Evolutionary conservation across 2,797 vertebrate genomes (phyloP).

Genomic region (Acrossocheilus wenchowensis): DNA sequence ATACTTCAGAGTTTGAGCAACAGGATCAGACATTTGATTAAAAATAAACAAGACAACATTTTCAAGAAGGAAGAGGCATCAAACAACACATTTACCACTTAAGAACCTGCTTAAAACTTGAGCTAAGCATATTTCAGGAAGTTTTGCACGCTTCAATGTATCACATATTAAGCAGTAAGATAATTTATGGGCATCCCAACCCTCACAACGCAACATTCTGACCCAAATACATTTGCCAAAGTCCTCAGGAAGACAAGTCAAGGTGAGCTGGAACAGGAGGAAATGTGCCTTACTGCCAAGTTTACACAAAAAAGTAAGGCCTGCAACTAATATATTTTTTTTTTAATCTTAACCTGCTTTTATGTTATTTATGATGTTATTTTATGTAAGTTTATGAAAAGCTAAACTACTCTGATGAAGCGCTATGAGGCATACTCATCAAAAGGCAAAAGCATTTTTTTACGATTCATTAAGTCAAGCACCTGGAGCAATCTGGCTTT

Average conservation of each 20-base stretch:
- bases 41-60: not conserved
- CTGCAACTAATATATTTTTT: not conserved
- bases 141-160: not conserved
- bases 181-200: not conserved
- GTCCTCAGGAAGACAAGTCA: constrained; percentile 40
- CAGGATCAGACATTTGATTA: not conserved
- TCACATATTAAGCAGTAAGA: not conserved
- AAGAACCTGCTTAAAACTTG: not conserved
- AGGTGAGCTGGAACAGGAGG: constrained; percentile 35
- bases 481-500: constrained; percentile 12
- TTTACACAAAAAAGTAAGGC: constrained; percentile 23
- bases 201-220: not conserved
- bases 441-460: not conserved
- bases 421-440: not conserved
- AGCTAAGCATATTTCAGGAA: not conserved
- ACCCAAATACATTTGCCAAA: constrained; percentile 13
- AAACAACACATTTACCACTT: not conserved
- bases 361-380: too few relatives aligned
- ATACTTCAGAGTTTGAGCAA: not conserved
- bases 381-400: not conserved
- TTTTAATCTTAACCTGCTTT: not conserved
- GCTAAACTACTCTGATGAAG: not conserved
- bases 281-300: constrained; percentile 33
- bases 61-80: not conserved
- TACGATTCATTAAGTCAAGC: constrained; percentile 1